Conservation (phyloP, 2,888 invertebrate species). For the Nephrotoma appendiculata region DNA sequence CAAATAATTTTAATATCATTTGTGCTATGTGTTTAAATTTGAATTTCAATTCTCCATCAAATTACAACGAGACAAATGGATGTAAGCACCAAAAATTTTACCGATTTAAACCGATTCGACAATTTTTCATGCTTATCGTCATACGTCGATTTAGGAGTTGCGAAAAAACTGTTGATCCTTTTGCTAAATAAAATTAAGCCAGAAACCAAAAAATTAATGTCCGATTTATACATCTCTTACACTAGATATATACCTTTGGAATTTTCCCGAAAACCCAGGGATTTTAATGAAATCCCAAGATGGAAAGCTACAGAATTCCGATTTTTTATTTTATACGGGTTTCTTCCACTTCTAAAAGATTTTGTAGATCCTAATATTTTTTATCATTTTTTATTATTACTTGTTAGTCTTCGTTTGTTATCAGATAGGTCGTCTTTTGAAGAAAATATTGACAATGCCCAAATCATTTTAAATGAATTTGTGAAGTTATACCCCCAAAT, state of each 20-base stretch:
- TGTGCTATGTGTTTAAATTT: too few relatives aligned
- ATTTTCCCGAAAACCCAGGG: neutral
- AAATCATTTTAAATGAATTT: neutral
- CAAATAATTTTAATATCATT: too few relatives aligned
- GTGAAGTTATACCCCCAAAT: neutral
- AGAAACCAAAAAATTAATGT: neutral
- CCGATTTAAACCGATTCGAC: too few relatives aligned
- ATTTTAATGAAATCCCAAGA: neutral
- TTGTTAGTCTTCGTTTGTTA: neutral
- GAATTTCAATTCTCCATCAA: too few relatives aligned
- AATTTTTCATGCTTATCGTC: too few relatives aligned
- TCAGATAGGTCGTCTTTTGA: neutral
- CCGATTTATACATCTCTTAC: neutral
- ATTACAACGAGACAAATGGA: too few relatives aligned
- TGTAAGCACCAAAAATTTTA: too few relatives aligned
- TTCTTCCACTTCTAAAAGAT: neutral
- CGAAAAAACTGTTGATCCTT: neutral
- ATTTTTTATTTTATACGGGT: constrained; percentile 1
- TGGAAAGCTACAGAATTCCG: constrained; percentile 1
- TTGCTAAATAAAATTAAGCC: neutral
- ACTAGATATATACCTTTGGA: neutral
- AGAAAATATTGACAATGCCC: neutral
- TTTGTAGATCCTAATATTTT: neutral
- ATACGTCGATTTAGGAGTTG: too few relatives aligned
- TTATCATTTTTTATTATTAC: neutral